phyloP scores from a whole-genome alignment of 2,113 vertebrate genomes.

The Scalopus aquaticus region DNA sequence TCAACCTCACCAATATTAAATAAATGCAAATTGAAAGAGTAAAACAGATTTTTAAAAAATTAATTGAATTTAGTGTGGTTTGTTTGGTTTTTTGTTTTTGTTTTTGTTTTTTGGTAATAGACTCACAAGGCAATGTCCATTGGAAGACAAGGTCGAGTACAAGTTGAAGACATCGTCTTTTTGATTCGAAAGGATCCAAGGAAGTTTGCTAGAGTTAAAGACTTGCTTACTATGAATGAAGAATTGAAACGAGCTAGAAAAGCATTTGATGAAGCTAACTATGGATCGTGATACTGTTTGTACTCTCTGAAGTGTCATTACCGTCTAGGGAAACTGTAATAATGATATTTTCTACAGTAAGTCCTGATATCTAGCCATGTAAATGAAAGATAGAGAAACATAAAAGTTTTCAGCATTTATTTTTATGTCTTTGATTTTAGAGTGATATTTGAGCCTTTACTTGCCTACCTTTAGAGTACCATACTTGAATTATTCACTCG shows the following conservation, averaged over 20 bases:
- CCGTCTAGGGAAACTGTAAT: conserved; percentile 25
- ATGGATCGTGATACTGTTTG: conserved; percentile 90
- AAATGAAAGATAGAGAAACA: conserved; percentile 35
- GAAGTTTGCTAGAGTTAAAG: conserved; percentile 98
- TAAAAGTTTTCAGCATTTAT: conserved; percentile 42
- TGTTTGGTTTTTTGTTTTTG: not conserved
- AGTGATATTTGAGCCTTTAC: not conserved
- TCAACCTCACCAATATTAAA: not conserved
- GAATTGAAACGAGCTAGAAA: conserved; percentile 97
- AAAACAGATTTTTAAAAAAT: conserved; percentile 12
- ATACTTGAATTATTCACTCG: conserved; percentile 14
- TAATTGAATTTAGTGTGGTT: not conserved
- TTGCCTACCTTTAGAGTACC: not conserved
- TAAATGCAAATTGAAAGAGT: conserved; percentile 35
- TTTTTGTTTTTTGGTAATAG: conserved; percentile 74
- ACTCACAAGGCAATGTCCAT: conserved; percentile 99
- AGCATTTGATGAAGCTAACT: conserved; percentile 98
- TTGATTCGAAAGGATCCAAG: conserved; percentile 97
- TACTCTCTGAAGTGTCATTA: conserved; percentile 40
- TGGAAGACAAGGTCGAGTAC: conserved; percentile 96
- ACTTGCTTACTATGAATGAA: conserved; percentile 98
- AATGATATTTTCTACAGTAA: conserved; percentile 19
- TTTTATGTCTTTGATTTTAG: conserved; percentile 46
- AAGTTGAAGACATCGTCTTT: conserved; percentile 99
- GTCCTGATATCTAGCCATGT: not conserved